Percentiles rank a stretch among this genome's conserved stretches.
These are phyloP conservation scores for Montipora efflorescens DNA, from an alignment of 64 coral and sea anemone species.

Conservation along the genomic window DNA sequence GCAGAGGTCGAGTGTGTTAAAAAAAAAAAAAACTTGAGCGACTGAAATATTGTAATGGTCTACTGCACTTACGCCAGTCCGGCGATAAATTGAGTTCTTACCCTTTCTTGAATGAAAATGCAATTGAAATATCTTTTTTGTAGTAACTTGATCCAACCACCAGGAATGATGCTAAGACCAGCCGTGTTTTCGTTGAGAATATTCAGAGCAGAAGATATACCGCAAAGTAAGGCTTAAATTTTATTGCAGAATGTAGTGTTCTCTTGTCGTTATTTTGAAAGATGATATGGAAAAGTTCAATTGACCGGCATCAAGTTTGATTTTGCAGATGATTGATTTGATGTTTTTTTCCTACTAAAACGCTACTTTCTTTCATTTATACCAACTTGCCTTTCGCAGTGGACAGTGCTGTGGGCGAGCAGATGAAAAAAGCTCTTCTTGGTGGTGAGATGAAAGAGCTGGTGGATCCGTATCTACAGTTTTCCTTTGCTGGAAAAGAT, in stretches of 20 bases:
- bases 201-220: conserved; percentile 93
- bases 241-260: no score
- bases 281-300: no score
- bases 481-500: conserved; percentile 94
- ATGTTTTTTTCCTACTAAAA: no score
- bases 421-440: conserved; percentile 78
- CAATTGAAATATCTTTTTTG: neutral
- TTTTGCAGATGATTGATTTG: no score
- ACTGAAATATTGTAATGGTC: no score
- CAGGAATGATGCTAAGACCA: conserved; percentile 92
- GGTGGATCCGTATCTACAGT: conserved; percentile 86
- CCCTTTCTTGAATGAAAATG: neutral
- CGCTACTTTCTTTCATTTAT: no score
- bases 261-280: no score
- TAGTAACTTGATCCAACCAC: conserved; percentile 95
- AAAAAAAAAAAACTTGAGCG: no score
- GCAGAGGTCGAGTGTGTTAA: no score
- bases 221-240: conserved; percentile 77
- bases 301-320: no score
- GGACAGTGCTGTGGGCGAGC: conserved; percentile 79
- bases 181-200: conserved; percentile 90
- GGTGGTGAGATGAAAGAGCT: conserved; percentile 77
- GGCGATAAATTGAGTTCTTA: no score
- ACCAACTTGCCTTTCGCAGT: conserved; percentile 43
- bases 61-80: no score